phyloP scores from a whole-genome alignment of 2,888 invertebrate species.

The Buathra laborator region DNA sequence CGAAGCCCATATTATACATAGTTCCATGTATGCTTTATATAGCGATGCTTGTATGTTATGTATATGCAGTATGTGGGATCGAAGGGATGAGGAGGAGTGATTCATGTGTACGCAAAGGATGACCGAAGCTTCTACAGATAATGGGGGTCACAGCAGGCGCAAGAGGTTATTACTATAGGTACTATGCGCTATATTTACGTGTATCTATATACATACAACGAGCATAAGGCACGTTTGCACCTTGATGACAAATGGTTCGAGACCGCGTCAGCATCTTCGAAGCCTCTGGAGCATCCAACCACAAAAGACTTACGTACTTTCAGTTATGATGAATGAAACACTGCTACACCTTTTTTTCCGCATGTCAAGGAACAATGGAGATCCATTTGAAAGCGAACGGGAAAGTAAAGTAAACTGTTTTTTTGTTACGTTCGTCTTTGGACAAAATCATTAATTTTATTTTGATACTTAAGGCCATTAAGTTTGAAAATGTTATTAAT shows the following conservation, averaged over 20 bases:
- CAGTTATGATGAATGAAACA: not conserved
- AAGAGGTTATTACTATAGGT: slow-evolving; percentile 39
- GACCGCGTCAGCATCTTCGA: slow-evolving; percentile 39
- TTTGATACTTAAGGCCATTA: not conserved
- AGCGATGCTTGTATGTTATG: not conserved
- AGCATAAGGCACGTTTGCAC: slow-evolving; percentile 27
- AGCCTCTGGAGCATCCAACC: not conserved
- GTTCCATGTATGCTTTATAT: not conserved
- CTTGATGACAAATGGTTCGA: slow-evolving; percentile 44
- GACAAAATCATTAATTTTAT: not conserved
- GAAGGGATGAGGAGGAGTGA: slow-evolving; percentile 21
- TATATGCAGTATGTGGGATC: not conserved
- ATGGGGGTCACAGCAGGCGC: slow-evolving; percentile 29
- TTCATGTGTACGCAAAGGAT: slow-evolving; percentile 48
- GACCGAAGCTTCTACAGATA: slow-evolving; percentile 14
- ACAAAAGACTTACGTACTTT: slow-evolving; percentile 8
- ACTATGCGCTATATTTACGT: not conserved
- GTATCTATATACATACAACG: not conserved
- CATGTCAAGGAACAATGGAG: not conserved
- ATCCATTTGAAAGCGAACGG: not conserved
- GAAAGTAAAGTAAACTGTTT: not conserved
- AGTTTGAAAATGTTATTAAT: not conserved
- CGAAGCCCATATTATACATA: not conserved
- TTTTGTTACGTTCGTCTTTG: not conserved
- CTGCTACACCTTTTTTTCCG: not conserved